Evolutionary conservation across 2,113 vertebrate species (phyloP).

Genomic region (Puffinus mauretanicus): DNA sequence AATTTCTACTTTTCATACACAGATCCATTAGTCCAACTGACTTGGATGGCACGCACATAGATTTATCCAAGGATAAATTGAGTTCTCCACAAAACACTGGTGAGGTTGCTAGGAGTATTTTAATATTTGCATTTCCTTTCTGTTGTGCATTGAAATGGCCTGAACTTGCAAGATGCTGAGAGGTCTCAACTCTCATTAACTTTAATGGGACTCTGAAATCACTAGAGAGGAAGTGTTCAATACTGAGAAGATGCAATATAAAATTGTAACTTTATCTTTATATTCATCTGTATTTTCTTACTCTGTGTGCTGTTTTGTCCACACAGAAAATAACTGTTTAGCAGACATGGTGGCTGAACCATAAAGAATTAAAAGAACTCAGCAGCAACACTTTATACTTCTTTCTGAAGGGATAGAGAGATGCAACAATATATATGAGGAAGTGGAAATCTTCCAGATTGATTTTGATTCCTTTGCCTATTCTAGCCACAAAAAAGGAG

Average conservation of each 20-base stretch:
- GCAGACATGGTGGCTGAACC: background rate
- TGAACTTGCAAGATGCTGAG: slow-evolving; percentile 56
- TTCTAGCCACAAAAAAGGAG: background rate
- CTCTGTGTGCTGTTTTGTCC: background rate
- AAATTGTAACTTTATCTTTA: slow-evolving; percentile 18
- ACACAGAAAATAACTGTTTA: background rate
- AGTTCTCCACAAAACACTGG: background rate
- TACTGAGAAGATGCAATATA: slow-evolving; percentile 26
- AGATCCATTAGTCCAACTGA: background rate
- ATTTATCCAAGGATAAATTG: background rate
- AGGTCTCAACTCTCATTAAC: slow-evolving; percentile 67
- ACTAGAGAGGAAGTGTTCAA: slow-evolving; percentile 63
- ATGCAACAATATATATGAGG: background rate
- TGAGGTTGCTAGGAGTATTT: background rate
- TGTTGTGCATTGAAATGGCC: slow-evolving; percentile 23
- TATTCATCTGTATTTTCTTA: slow-evolving; percentile 3
- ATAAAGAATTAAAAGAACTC: background rate
- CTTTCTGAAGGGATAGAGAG: background rate
- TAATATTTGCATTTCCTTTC: slow-evolving; percentile 48
- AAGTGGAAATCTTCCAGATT: background rate
- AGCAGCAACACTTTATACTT: background rate
- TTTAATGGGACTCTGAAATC: slow-evolving; percentile 59
- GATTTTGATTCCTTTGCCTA: background rate
- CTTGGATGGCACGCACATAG: background rate
- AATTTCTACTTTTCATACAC: background rate